These are phyloP conservation scores for Tromatobia lineatoria DNA, from an alignment of 2,888 invertebrate genomes.

Conservation along the genomic window DNA sequence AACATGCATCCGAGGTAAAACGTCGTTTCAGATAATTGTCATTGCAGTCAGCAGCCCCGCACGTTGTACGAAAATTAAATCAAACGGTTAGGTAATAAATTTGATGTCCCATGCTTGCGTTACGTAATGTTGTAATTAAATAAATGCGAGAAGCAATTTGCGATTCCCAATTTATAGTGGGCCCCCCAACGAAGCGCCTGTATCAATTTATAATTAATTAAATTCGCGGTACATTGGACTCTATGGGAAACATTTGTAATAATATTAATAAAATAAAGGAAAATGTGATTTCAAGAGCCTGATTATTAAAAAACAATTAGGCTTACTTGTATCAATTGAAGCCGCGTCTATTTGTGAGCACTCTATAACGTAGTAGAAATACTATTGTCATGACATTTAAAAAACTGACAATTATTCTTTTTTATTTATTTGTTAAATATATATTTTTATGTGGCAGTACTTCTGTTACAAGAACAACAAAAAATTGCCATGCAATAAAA, in stretches of 20 bases:
- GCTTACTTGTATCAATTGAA: not conserved
- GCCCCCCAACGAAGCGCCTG: not conserved
- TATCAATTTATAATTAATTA: conserved; percentile 24
- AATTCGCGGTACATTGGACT: not conserved
- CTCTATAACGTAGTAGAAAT: not conserved
- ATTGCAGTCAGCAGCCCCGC: conserved; percentile 11
- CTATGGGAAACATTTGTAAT: not conserved
- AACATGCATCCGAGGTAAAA: conserved; percentile 3
- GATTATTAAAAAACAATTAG: not conserved
- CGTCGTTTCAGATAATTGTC: conserved; percentile 22
- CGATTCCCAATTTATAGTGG: conserved; percentile 6
- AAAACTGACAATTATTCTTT: not conserved
- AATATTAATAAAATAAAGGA: not conserved
- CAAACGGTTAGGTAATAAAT: conserved; percentile 16
- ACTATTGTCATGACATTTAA: not conserved
- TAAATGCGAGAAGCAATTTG: conserved; percentile 14
- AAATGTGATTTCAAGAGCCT: not conserved
- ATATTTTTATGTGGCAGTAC: not conserved
- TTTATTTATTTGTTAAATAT: not conserved
- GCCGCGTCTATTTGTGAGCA: not conserved
- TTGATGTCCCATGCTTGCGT: not conserved
- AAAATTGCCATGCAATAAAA: not conserved
- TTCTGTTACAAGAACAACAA: not conserved
- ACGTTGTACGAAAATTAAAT: conserved; percentile 22
- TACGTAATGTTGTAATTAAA: conserved; percentile 21